Conservation (phyloP, 2,113 vertebrate genomes). For the Protobothrops mucrosquamatus region DNA sequence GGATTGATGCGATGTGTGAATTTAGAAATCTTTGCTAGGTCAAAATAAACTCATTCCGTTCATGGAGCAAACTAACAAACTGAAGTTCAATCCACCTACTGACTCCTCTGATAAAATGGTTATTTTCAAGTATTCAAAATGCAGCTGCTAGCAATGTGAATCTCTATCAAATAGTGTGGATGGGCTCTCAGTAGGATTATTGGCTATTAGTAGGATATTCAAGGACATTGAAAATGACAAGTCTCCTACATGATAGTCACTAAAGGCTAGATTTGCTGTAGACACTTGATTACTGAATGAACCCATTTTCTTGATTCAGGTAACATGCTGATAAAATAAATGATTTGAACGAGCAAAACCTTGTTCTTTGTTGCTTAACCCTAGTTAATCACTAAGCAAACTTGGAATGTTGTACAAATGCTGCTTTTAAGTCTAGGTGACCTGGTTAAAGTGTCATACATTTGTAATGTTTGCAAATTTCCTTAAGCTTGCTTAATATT, state of each 20-base stretch:
- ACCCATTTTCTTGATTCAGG: neutral
- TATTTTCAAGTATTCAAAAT: neutral
- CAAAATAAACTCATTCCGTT: neutral
- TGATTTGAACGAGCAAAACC: neutral
- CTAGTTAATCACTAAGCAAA: neutral
- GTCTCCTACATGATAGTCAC: neutral
- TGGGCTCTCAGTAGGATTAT: neutral
- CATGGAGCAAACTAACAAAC: neutral
- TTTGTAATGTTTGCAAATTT: neutral
- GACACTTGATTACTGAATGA: neutral
- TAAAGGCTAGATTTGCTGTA: neutral
- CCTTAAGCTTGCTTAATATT: neutral
- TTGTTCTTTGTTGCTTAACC: neutral
- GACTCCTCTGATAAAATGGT: neutral
- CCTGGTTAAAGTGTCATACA: neutral
- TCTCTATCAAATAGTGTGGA: neutral
- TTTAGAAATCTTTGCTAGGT: neutral
- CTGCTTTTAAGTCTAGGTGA: neutral
- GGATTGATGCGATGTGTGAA: neutral
- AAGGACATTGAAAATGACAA: neutral
- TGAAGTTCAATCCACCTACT: neutral
- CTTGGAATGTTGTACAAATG: neutral
- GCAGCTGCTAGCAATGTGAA: neutral
- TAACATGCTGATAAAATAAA: neutral
- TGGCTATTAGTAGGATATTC: neutral